Evolutionary conservation across 2,888 invertebrate genomes (phyloP).

Genomic region (Bedellia somnulentella): DNA sequence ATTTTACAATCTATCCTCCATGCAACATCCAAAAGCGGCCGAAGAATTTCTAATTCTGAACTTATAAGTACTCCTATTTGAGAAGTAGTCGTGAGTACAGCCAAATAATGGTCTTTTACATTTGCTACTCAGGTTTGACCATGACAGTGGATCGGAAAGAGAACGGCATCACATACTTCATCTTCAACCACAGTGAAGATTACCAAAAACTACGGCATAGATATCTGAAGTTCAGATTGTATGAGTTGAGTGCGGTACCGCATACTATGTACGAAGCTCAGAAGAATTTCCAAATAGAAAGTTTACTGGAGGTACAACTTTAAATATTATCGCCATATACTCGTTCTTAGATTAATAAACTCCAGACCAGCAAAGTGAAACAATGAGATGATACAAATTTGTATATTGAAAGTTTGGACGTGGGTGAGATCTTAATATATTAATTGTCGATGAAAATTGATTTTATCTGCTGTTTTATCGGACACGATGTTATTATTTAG

Average conservation of each 20-base stretch:
- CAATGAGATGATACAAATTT: neutral
- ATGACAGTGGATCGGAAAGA: conserved; percentile 18
- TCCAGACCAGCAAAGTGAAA: neutral
- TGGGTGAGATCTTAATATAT: neutral
- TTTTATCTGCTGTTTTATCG: neutral
- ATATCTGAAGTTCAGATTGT: conserved; percentile 9
- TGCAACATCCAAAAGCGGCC: too few relatives aligned
- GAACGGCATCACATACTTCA: conserved; percentile 16
- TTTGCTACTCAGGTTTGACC: conserved; percentile 17
- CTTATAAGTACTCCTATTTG: too few relatives aligned
- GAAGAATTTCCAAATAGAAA: neutral
- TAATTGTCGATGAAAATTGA: neutral
- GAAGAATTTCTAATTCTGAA: too few relatives aligned
- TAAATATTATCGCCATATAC: neutral
- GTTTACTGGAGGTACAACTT: neutral
- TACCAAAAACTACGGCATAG: conserved; percentile 19
- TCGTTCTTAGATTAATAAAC: neutral
- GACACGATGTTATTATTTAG: neutral
- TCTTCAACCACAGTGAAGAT: conserved; percentile 17
- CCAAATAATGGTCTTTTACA: neutral
- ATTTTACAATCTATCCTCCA: too few relatives aligned
- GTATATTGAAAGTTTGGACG: neutral
- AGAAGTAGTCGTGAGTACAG: neutral
- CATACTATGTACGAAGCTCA: neutral
- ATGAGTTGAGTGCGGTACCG: neutral